Evolutionary conservation across 2,888 invertebrate species (phyloP).

Genomic region (Carabus problematicus): DNA sequence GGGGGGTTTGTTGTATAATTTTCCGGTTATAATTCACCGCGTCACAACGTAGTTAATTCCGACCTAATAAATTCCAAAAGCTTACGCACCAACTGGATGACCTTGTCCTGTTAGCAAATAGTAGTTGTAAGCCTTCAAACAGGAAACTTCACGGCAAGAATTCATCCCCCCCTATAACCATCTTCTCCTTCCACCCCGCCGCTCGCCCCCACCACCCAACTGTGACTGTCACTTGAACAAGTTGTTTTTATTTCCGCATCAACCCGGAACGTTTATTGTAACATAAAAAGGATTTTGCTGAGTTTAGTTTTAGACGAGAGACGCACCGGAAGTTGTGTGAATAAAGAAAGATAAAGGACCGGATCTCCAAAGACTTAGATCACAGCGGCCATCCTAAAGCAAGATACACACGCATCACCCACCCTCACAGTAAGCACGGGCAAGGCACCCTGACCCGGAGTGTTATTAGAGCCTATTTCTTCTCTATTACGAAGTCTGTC

Average conservation of each 20-base stretch:
- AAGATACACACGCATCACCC: conserved; percentile 6
- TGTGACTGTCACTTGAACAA: conserved; percentile 28
- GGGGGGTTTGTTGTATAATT: too few relatives aligned
- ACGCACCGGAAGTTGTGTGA: conserved; percentile 44
- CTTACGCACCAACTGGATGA: too few relatives aligned
- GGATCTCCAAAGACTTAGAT: conserved; percentile 34
- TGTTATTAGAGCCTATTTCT: conserved; percentile 14
- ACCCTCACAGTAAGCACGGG: background rate
- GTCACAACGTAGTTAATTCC: too few relatives aligned
- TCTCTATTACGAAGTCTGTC: conserved; percentile 2
- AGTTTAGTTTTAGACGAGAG: conserved; percentile 32
- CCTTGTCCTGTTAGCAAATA: too few relatives aligned
- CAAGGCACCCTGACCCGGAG: background rate
- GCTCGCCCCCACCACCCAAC: background rate
- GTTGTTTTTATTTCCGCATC: conserved; percentile 43
- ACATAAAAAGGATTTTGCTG: conserved; percentile 44
- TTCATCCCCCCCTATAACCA: too few relatives aligned
- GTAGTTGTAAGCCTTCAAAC: too few relatives aligned
- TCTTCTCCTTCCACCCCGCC: too few relatives aligned
- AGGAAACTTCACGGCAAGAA: too few relatives aligned
- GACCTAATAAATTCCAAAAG: too few relatives aligned
- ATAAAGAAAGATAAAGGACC: conserved; percentile 40
- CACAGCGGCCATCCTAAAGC: conserved; percentile 9
- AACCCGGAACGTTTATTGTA: conserved; percentile 45
- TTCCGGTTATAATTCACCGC: too few relatives aligned